phyloP scores from a whole-genome alignment of 1,140 invertebrate species.

The Anthonomus grandis region DNA sequence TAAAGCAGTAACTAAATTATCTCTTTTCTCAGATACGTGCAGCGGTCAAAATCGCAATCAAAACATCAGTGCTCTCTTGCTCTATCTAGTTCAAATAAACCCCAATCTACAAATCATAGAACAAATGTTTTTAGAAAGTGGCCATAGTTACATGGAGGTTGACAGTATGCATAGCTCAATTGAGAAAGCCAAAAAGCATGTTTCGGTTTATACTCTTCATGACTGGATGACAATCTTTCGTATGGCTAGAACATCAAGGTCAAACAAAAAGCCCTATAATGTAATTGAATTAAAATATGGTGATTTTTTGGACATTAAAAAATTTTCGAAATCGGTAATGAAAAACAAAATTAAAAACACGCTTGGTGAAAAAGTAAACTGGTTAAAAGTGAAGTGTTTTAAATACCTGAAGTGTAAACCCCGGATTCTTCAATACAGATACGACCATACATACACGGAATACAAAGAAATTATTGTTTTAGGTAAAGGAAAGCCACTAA shows the following conservation, averaged over 20 bases:
- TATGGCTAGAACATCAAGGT: constrained; percentile 8
- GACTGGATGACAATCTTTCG: constrained; percentile 14
- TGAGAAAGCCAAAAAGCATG: background rate
- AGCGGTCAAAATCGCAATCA: constrained; percentile 6
- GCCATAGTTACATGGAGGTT: constrained; percentile 2
- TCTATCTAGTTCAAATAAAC: constrained; percentile 4
- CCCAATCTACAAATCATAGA: constrained; percentile 3
- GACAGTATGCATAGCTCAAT: background rate
- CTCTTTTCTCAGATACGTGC: background rate
- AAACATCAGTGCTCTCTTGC: constrained; percentile 6
- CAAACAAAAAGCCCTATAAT: constrained; percentile 5
- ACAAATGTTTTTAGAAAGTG: constrained; percentile 7
- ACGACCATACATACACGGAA: constrained; percentile 9
- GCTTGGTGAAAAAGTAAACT: constrained; percentile 7
- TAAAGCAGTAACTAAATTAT: background rate
- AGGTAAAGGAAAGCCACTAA: background rate
- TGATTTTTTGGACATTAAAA: constrained; percentile 8
- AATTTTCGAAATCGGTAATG: constrained; percentile 1
- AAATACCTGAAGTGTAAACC: constrained; percentile 16
- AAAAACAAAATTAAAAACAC: constrained; percentile 10
- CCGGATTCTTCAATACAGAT: constrained; percentile 15
- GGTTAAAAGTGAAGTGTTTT: constrained; percentile 19
- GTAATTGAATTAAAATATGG: constrained; percentile 14
- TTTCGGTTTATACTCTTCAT: constrained; percentile 16
- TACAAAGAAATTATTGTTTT: constrained; percentile 8